These are phyloP conservation scores for Melanocharis versteri DNA, from an alignment of 2,113 vertebrate genomes.

Conservation along the genomic window DNA sequence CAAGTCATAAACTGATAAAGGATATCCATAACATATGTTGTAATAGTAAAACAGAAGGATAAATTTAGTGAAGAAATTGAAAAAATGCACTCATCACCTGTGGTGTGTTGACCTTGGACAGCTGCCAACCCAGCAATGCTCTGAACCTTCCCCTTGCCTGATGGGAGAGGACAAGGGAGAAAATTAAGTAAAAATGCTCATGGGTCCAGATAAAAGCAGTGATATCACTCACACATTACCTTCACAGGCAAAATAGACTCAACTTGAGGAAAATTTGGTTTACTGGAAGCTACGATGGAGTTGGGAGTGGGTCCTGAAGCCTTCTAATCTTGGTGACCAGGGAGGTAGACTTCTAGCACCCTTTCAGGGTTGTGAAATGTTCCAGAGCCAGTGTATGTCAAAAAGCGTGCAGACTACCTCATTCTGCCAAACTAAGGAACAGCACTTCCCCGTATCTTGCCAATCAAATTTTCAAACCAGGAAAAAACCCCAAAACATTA, in stretches of 20 bases:
- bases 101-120: neutral
- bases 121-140: neutral
- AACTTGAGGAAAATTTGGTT: neutral
- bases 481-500: neutral
- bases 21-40: neutral
- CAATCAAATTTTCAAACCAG: neutral
- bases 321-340: neutral
- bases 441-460: neutral
- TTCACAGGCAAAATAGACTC: neutral
- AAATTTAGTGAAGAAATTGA: neutral
- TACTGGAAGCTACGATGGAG: neutral
- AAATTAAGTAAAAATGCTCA: neutral
- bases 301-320: neutral
- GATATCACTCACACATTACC: neutral
- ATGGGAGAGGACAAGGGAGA: neutral
- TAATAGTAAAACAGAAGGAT: neutral
- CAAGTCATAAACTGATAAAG: neutral
- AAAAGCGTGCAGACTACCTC: neutral
- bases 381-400: neutral
- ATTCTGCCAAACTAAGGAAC: neutral
- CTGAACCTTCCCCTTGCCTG: neutral
- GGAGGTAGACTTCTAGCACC: neutral
- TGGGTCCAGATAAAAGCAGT: neutral
- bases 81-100: neutral
- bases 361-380: neutral